Conservation (phyloP, 2,797 vertebrate genomes). For the Decapterus maruadsi region DNA sequence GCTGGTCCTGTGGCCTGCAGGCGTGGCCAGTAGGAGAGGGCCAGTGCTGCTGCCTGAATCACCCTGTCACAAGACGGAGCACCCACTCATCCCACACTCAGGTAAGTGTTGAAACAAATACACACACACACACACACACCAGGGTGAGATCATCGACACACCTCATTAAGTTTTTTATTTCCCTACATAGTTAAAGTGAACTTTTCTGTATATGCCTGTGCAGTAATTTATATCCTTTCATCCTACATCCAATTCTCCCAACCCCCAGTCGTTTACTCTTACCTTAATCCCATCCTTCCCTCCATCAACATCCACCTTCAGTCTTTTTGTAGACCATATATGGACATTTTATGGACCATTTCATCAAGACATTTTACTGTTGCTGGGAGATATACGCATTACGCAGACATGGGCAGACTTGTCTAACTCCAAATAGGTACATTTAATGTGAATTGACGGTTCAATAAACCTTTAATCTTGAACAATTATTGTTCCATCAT, state of each 20-base stretch:
- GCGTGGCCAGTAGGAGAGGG: constrained; percentile 79
- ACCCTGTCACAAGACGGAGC: constrained; percentile 90
- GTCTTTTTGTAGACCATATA: constrained; percentile 5
- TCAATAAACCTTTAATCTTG: not conserved
- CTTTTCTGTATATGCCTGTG: not conserved
- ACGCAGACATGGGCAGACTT: constrained; percentile 6
- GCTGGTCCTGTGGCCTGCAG: constrained; percentile 82
- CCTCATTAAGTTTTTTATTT: constrained; percentile 26
- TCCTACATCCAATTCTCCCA: not conserved
- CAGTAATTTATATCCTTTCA: constrained; percentile 15
- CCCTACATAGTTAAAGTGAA: not conserved
- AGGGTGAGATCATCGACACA: not conserved
- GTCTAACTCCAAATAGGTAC: constrained; percentile 8
- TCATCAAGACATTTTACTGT: constrained; percentile 23
- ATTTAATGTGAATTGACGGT: constrained; percentile 23
- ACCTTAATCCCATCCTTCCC: not conserved
- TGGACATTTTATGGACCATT: not conserved
- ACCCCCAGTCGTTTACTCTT: not conserved
- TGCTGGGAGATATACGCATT: constrained; percentile 49
- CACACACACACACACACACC: constrained; percentile 3
- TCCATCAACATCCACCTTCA: not conserved
- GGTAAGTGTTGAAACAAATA: constrained; percentile 79
- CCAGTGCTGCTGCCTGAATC: constrained; percentile 81
- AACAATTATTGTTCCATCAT: not conserved
- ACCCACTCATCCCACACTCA: constrained; percentile 92